These are phyloP conservation scores for Belgica antarctica DNA, from an alignment of 2,888 invertebrate species.

Conservation along the genomic window DNA sequence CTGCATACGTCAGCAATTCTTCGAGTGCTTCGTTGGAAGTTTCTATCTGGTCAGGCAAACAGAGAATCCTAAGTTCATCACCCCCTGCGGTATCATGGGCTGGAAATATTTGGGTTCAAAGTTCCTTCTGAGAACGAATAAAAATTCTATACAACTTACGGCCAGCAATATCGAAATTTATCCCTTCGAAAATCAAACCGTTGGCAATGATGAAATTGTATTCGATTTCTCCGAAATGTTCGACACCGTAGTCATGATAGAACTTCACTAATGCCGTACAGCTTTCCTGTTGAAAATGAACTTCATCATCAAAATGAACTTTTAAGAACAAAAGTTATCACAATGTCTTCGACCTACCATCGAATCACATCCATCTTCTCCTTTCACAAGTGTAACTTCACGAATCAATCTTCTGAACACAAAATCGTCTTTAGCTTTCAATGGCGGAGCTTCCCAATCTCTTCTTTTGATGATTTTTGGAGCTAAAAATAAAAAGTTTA, in stretches of 20 bases:
- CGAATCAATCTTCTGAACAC: background rate
- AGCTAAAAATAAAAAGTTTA: background rate
- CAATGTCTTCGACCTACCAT: background rate
- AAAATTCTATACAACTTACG: no score
- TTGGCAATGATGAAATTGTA: conserved; percentile 17
- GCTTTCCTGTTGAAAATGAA: no score
- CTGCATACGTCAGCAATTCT: conserved; percentile 18
- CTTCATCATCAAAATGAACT: no score
- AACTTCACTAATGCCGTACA: no score
- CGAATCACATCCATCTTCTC: background rate
- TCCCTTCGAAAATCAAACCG: conserved; percentile 19
- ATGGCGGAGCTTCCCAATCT: background rate
- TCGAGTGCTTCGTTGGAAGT: background rate
- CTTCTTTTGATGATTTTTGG: background rate
- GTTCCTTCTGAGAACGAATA: no score
- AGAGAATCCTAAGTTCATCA: no score
- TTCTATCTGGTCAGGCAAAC: no score
- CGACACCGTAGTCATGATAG: no score
- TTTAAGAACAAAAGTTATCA: no score
- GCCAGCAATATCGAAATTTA: conserved; percentile 6
- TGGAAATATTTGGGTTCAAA: no score
- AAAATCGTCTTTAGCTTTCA: background rate
- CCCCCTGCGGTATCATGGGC: no score
- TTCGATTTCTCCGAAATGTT: no score
- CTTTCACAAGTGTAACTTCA: background rate